Percentiles rank a stretch among this genome's conserved stretches.
phyloP scores from a whole-genome alignment of 2,113 vertebrate genomes.

The Pseudolaguvia tuberculata region DNA sequence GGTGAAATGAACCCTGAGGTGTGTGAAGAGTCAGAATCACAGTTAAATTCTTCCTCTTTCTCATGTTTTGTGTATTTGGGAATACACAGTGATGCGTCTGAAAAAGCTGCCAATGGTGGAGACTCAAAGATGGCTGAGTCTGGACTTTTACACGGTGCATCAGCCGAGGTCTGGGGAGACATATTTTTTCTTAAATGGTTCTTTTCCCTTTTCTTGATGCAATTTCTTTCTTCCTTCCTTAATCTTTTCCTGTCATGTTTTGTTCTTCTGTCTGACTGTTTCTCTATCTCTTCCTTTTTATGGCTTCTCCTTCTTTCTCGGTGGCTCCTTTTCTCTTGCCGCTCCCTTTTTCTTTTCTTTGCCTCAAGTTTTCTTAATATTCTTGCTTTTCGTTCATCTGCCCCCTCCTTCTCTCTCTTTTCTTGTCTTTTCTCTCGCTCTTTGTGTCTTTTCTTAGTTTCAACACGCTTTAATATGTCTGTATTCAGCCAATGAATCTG shows the following conservation, averaged over 20 bases:
- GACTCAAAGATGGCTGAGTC: conserved; percentile 8
- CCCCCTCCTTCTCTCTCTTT: conserved; percentile 34
- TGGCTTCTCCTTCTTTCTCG: conserved; percentile 25
- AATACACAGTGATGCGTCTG: conserved; percentile 17
- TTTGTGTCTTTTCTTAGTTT: conserved; percentile 49
- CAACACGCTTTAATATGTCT: conserved; percentile 48
- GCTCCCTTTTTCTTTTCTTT: conserved; percentile 58
- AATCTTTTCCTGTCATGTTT: conserved; percentile 50
- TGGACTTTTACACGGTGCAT: conserved; percentile 7
- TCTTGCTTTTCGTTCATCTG: conserved; percentile 25
- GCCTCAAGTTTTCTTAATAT: conserved; percentile 42
- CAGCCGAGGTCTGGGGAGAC: conserved; percentile 38
- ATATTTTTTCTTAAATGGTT: conserved; percentile 17
- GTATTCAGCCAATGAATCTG: conserved; percentile 40
- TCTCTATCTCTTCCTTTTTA: conserved; percentile 17
- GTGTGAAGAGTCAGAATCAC: conserved; percentile 25
- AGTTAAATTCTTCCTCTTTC: conserved; percentile 23
- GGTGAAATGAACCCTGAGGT: conserved; percentile 43
- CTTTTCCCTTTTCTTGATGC: conserved; percentile 30
- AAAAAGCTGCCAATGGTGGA: neutral
- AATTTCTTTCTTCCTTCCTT: conserved; percentile 44
- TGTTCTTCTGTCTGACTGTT: conserved; percentile 49
- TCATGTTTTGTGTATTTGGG: conserved; percentile 14
- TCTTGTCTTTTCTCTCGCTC: conserved; percentile 53
- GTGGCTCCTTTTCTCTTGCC: conserved; percentile 51